Base-by-base conservation (phyloP, 2,888 invertebrate genomes). In the Marasmarcha lunaedactyla region DNA sequence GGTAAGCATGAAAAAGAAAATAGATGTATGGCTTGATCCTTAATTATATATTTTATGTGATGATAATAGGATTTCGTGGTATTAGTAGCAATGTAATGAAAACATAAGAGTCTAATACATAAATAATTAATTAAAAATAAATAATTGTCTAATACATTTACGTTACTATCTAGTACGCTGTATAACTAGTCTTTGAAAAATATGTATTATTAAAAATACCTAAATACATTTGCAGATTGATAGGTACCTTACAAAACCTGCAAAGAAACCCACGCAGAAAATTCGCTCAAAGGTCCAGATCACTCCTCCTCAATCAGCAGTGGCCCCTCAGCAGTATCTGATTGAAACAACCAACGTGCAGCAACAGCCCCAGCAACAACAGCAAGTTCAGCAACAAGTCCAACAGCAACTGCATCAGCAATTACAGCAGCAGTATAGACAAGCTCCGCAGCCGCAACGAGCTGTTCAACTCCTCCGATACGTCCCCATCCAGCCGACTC, bases 261-360 rank as follows among this genome's bases (percentile, higher is more conserved):
- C 59, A 42, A 81, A 83, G 51, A 81, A 81, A 45, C 57, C 71
- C 3, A 66, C 74, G 1, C n/a, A n/a, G n/a, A 83, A 83, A 48
- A 61, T 69, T 1, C 71, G 73, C 2, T 59, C 74, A 2, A 83
- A 83, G 49, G 61, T 59, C 4, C 71, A 67, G 48, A 45, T 63
- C 2, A 42, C 48, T 27, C 59, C 66, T 15, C 59, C 71, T 11
- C 73, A 70, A 45, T 47, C 70, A 1, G 53, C 73, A 9, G 47
- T 64, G 7, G 76, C 77, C 15, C 84, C 84, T 20, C 83, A 84
- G 41, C 84, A 84, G 46, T 84, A 84, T 46, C 50, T 84, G 14
- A 84, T 84, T 14, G 84, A 84, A 53, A 84, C 84, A 0, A 84
- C 84, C 0, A 83, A 83, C 40, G 66, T 81, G 1, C 78, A 78